Conservation (phyloP, 2,888 invertebrate genomes). For the Epirrhoe tristata region DNA sequence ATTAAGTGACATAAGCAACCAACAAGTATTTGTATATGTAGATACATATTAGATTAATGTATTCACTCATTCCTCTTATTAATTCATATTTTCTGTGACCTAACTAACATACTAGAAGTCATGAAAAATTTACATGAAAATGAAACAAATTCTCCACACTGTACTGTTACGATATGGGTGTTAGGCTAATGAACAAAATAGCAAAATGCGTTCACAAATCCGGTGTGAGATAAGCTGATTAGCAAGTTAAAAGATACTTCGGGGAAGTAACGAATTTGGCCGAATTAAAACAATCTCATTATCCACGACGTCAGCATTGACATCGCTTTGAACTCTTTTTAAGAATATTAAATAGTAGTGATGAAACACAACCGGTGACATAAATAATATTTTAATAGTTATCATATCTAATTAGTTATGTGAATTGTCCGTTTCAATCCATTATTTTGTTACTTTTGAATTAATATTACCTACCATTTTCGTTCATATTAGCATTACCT, state of each 20-base stretch:
- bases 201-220: conserved; percentile 59
- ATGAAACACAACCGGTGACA: neutral
- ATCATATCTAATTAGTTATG: neutral
- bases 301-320: conserved; percentile 57
- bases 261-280: conserved; percentile 57
- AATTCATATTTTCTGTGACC: too few species aligned
- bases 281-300: conserved; percentile 75
- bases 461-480: too few species aligned
- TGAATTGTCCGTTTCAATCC: too few species aligned
- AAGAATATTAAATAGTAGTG: neutral
- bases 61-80: too few species aligned
- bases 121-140: conserved; percentile 7
- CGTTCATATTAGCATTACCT: too few species aligned
- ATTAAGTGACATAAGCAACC: too few species aligned
- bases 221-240: conserved; percentile 72
- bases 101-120: too few species aligned
- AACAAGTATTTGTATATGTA: too few species aligned
- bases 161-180: conserved; percentile 13
- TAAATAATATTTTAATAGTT: too few species aligned
- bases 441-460: too few species aligned
- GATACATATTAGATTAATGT: too few species aligned
- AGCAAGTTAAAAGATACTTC: conserved; percentile 71
- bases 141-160: conserved; percentile 17
- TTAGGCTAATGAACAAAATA: conserved; percentile 22
- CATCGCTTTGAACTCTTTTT: conserved; percentile 45